Conservation (phyloP, 2,888 invertebrate genomes). For the Dioctria linearis region DNA sequence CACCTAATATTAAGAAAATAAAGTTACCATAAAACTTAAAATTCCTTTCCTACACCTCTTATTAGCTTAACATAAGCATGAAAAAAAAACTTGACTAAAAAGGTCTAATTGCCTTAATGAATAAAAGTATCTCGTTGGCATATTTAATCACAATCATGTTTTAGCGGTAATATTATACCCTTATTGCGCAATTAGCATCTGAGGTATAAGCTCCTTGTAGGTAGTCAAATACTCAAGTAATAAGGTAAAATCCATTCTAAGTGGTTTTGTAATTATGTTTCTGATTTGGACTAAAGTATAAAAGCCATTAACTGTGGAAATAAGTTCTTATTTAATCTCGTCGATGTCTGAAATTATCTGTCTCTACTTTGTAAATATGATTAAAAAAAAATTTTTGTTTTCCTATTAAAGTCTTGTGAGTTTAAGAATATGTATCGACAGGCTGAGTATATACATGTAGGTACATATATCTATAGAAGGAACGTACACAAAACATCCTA, state of each 20-base stretch:
- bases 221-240: not conserved
- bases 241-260: not conserved
- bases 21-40: too few relatives aligned
- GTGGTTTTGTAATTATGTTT: conserved; percentile 7
- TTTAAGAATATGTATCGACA: not conserved
- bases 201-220: conserved; percentile 15
- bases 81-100: too few relatives aligned
- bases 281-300: not conserved
- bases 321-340: conserved; percentile 30
- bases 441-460: too few relatives aligned
- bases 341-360: conserved; percentile 45
- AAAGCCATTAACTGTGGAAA: not conserved
- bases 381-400: conserved; percentile 22
- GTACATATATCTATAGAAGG: too few relatives aligned
- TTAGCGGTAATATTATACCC: conserved; percentile 26
- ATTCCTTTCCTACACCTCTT: too few relatives aligned
- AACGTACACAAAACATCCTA: not conserved
- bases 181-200: conserved; percentile 22
- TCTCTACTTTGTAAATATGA: conserved; percentile 44
- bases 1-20: too few relatives aligned
- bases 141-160: conserved; percentile 13
- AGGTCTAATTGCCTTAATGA: conserved; percentile 28
- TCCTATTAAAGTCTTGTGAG: conserved; percentile 5
- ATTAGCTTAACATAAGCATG: too few relatives aligned
- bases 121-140: conserved; percentile 7